Base-by-base conservation (phyloP, 2,888 invertebrate genomes). In the Crematogaster levior region DNA sequence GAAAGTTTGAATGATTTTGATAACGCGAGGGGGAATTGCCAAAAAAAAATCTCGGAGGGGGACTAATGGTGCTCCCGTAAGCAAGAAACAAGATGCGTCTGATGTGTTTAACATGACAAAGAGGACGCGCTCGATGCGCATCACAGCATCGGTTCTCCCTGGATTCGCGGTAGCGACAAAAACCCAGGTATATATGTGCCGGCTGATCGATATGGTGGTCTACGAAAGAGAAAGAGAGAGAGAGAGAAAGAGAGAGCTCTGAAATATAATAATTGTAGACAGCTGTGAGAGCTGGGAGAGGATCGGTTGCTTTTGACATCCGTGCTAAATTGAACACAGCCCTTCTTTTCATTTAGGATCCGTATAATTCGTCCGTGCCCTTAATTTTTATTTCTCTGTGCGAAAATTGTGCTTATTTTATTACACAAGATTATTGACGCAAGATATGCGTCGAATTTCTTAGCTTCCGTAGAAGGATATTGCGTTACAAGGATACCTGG, bases 91-190 rank as follows among this genome's bases (percentile, higher is more conserved):
- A 90, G 91, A 92, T 91, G 91, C 90, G 90, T 88, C 91, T 92
- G 92, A 93, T 90, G 89, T 90, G 88, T 91, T 93, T 93, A 92
- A 89, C 93, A 92, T 92, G 86, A 93, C 92, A 93, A 94, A 92
- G 89, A 90, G 73, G 85, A 84, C 82, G 90, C 18, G 90, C 90
- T 85, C 90, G 91, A 93, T 92, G 90, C 92, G 91, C 91, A 92
- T 93, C 92, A 93, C 70, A 77, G 70, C 77, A 58, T 94, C 92
- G 92, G 93, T 93, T 93, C 90, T 87, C 86, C 56, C 92, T 91
- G 84, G 79, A 82, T 82, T 84, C 85, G 88, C 84, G 81, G 85
- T 81, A 84, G 77, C 83, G 82, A 91, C 90, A 91, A 91, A 91
- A 89, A 91, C 81, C 87, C 91, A 89, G 91, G 91, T 91, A 91